Percentiles rank a stretch among this genome's conserved stretches.
phyloP scores from a whole-genome alignment of 2,113 vertebrate genomes.

The Trinectes maculatus region DNA sequence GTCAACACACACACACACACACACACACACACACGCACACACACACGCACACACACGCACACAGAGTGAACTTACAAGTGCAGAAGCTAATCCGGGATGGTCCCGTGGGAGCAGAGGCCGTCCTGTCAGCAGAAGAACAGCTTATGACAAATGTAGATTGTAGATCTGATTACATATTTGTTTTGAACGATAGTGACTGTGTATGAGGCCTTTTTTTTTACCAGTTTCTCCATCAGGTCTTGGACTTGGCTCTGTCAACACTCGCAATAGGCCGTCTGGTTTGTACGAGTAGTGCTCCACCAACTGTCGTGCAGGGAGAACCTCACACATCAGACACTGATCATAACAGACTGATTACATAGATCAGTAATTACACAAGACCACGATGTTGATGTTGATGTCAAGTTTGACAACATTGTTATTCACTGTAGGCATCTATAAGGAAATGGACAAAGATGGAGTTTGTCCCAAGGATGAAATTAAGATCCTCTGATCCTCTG shows the following conservation, averaged over 20 bases:
- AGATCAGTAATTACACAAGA: no score
- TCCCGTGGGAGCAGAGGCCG: slow-evolving; percentile 57
- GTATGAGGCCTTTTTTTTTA: slow-evolving; percentile 42
- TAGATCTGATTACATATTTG: not conserved
- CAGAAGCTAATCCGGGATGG: slow-evolving; percentile 71
- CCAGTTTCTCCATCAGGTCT: slow-evolving; percentile 74
- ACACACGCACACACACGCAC: not conserved
- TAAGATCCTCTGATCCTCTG: no score
- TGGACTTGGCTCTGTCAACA: slow-evolving; percentile 85
- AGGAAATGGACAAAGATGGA: no score
- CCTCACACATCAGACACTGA: not conserved
- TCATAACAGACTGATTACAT: not conserved
- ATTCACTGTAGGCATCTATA: no score
- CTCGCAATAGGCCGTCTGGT: slow-evolving; percentile 90
- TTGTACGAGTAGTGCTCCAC: slow-evolving; percentile 98
- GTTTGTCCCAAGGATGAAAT: no score
- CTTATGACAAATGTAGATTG: not conserved
- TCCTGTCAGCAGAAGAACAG: slow-evolving; percentile 19
- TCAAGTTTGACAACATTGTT: no score
- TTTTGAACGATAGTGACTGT: not conserved
- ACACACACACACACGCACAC: no score
- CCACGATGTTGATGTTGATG: no score
- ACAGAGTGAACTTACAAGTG: slow-evolving; percentile 41
- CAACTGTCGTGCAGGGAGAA: slow-evolving; percentile 78
- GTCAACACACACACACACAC: no score